Base-by-base conservation (phyloP, 2,888 invertebrate species). In the Micoletzkya japonica region DNA sequence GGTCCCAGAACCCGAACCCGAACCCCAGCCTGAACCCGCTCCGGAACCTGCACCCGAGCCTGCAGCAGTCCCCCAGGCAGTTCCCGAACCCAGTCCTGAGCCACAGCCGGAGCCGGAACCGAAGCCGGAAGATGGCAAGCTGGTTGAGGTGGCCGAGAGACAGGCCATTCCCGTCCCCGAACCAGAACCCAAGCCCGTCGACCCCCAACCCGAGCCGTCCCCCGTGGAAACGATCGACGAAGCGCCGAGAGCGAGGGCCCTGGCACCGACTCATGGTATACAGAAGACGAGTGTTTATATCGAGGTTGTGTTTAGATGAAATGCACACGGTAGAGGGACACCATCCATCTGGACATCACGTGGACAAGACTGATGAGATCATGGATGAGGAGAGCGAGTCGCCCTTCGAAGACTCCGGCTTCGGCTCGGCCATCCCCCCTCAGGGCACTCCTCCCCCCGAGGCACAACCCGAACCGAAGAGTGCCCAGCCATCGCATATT, bases 391-490 rank as follows among this genome's bases (percentile, higher is more conserved):
- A 63, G 24, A 50, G 49, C 30, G 63, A 63, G 2, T 63, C 63
- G 2, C 63, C 63, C 49, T 63, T 63, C 50, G 63, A 63, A 34
- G 63, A 49, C 34, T 4, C 17, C 39, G 59, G 39, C 26, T 59
- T 59, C 59, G 59, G 39, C 1, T 39, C 59, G 4, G 37, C 37
- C 28, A 59, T 39, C 39, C 39, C 39, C 26, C 59, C 59, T 20
- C 59, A 59, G 37, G 59, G 59, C 17, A 39, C 39, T 32, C 74
- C 77, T 26, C 67, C 68, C 26, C 69, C 71, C 14, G 71, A 57
- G 50, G 44, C 74, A n/a, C 70, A 67, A 14, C 73, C 73, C 28
- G 73, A 75, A 67, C 73, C 77, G 24, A 56, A 56, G 24, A 34
- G 17, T 3, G 32, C 57, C 32, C 57, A 17, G 34, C 34, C 6